Conservation (phyloP, 2,888 invertebrate species). For the Philaethria dido region DNA sequence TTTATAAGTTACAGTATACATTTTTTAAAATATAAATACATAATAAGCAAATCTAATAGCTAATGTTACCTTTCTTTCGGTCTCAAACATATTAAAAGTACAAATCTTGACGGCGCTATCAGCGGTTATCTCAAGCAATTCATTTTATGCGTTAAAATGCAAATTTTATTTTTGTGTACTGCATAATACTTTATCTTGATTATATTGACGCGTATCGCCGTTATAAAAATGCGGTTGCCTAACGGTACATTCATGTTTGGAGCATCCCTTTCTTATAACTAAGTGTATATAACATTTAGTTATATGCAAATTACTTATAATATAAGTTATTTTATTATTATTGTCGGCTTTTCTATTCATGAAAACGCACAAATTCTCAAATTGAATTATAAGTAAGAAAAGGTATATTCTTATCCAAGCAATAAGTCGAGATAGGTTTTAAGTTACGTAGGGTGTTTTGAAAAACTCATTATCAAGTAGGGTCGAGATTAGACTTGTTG, state of each 20-base stretch:
- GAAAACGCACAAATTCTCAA: no score
- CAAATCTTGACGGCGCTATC: conserved; percentile 6
- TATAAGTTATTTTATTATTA: background rate
- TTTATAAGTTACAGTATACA: background rate
- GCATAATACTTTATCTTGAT: conserved; percentile 35
- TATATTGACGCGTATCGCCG: conserved; percentile 32
- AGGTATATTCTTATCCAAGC: conserved; percentile 38
- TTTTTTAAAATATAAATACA: background rate
- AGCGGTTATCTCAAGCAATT: conserved; percentile 8
- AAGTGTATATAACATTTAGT: background rate
- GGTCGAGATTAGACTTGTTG: conserved; percentile 34
- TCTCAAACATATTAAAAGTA: background rate
- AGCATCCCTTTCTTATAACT: conserved; percentile 43
- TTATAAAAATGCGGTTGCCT: conserved; percentile 39
- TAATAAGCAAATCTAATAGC: background rate
- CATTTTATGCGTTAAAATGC: conserved; percentile 13
- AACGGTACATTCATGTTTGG: conserved; percentile 43
- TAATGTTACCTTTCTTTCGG: background rate
- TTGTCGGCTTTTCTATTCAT: no score
- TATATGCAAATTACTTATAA: background rate
- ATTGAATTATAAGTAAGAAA: no score
- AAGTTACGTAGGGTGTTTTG: conserved; percentile 45
- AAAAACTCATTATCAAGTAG: conserved; percentile 44
- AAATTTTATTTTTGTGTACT: conserved; percentile 14
- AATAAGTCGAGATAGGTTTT: conserved; percentile 49